Percentiles rank a stretch among this genome's conserved stretches.
phyloP scores from a whole-genome alignment of 2,113 vertebrate genomes.

The Myocastor coypus region DNA sequence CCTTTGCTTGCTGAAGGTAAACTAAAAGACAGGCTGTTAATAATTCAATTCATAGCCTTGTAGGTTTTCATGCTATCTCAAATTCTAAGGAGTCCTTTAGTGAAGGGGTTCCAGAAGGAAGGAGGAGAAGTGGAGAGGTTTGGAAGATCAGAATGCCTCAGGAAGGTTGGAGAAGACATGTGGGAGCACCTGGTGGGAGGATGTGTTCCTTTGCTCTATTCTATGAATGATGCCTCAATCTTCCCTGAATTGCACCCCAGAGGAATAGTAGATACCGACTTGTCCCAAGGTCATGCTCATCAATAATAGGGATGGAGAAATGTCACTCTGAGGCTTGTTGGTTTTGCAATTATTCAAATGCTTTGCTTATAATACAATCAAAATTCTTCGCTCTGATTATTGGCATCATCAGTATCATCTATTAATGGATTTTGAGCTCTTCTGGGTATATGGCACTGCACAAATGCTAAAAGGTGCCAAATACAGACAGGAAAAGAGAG shows the following conservation, averaged over 20 bases:
- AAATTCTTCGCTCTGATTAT: conserved; percentile 78
- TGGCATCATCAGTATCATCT: conserved; percentile 74
- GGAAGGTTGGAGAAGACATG: not conserved
- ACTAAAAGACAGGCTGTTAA: conserved; percentile 60
- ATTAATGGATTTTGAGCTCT: conserved; percentile 76
- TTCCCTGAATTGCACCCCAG: not conserved
- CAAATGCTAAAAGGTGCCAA: conserved; percentile 61
- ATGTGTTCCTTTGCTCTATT: not conserved
- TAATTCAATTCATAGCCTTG: not conserved
- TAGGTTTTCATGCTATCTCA: not conserved
- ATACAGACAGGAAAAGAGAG: not conserved
- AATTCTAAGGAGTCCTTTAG: not conserved
- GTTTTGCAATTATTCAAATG: conserved; percentile 78
- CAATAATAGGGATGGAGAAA: conserved; percentile 59
- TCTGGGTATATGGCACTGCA: conserved; percentile 65
- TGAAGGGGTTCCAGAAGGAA: not conserved
- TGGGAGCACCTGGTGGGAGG: not conserved
- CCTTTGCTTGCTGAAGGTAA: conserved; percentile 72
- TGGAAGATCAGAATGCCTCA: not conserved
- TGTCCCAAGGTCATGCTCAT: conserved; percentile 78
- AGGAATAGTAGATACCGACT: not conserved
- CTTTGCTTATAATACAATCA: conserved; percentile 81
- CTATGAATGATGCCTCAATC: not conserved
- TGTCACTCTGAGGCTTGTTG: conserved; percentile 63
- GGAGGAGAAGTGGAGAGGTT: not conserved